Evolutionary conservation across 2,797 vertebrate species (phyloP).

Genomic region (Tympanoctomys barrerae): DNA sequence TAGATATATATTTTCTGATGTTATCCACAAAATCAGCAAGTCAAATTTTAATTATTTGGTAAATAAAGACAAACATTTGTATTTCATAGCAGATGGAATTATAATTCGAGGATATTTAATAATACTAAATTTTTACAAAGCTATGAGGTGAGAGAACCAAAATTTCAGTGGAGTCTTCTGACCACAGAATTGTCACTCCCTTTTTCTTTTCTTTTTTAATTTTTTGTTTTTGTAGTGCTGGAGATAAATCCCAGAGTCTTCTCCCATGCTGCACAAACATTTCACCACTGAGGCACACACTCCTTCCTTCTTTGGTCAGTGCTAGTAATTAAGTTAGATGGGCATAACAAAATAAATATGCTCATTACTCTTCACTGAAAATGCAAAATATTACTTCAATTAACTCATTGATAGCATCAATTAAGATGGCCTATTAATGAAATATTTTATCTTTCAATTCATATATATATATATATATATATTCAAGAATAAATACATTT

Average conservation of each 20-base stretch:
- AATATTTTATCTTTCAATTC: constrained; percentile 9
- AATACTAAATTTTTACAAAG: not conserved
- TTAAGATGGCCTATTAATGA: not conserved
- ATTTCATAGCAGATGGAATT: not conserved
- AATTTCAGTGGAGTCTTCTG: not conserved
- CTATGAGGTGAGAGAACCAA: not conserved
- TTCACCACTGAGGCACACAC: not conserved
- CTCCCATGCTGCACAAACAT: not conserved
- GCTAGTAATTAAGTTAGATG: constrained; percentile 6
- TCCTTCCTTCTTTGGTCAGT: not conserved
- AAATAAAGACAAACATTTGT: not conserved
- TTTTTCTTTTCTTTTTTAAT: not conserved
- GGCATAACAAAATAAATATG: not conserved
- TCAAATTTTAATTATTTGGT: constrained; percentile 8
- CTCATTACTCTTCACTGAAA: constrained; percentile 33
- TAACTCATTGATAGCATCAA: not conserved
- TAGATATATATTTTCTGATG: not conserved
- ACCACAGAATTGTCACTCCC: not conserved
- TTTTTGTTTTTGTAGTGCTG: not conserved
- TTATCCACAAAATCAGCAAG: not conserved
- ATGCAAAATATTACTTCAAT: not conserved
- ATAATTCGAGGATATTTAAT: not conserved
- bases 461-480: not conserved
- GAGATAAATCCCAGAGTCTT: not conserved
- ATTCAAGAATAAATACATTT: not conserved